Conservation (phyloP, 2,797 vertebrate species). For the Manis javanica region DNA sequence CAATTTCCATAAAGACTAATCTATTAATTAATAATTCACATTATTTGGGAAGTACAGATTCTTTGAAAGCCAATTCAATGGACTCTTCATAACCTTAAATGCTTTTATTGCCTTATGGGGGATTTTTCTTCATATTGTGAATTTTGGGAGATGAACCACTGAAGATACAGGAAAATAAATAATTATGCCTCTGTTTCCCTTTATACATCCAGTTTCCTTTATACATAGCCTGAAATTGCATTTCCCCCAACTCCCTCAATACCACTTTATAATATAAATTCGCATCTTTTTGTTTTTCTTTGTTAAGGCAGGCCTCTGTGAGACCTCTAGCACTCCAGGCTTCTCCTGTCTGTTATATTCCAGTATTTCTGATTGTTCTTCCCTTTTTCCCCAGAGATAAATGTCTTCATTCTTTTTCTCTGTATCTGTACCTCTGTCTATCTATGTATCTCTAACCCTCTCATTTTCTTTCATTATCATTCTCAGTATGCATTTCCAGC, state of each 20-base stretch:
- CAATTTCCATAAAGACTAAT: background rate
- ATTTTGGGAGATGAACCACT: constrained; percentile 2
- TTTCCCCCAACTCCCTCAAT: background rate
- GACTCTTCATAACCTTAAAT: background rate
- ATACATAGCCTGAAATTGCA: background rate
- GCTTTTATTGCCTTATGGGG: background rate
- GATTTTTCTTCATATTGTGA: constrained; percentile 5
- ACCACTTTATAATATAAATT: background rate
- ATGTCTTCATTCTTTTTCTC: background rate
- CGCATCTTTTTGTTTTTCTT: constrained; percentile 12
- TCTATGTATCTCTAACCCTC: background rate
- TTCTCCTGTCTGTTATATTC: background rate
- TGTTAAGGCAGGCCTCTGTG: background rate
- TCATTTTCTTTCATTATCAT: background rate
- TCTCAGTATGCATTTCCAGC: background rate
- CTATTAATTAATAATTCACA: background rate
- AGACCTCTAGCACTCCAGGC: background rate
- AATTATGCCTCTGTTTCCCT: background rate
- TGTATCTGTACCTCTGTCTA: too few species aligned
- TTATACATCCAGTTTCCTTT: background rate
- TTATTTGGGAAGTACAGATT: background rate
- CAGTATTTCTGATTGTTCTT: background rate
- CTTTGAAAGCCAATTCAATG: constrained; percentile 15
- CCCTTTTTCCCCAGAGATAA: background rate
- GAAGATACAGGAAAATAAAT: background rate